Percentiles rank a stretch among this genome's conserved stretches.
Conservation (phyloP, 2,797 vertebrate genomes). For the Podargus strigoides region DNA sequence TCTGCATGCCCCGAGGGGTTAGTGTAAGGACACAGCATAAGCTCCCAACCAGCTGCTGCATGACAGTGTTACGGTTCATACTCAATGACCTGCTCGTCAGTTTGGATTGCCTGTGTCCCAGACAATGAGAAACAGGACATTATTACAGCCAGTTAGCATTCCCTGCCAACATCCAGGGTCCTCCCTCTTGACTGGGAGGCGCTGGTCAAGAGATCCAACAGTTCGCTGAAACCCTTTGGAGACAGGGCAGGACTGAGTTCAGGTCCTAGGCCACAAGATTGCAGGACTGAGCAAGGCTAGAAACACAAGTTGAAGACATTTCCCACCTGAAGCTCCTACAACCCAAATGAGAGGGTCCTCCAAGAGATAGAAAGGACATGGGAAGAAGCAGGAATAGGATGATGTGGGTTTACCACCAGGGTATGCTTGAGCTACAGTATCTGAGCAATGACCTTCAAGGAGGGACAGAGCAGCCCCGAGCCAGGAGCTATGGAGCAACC, state of each 20-base stretch:
- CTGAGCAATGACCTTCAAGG: not conserved
- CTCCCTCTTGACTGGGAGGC: not conserved
- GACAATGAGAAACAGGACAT: not conserved
- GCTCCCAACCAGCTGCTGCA: not conserved
- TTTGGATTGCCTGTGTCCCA: not conserved
- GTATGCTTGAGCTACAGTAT: not conserved
- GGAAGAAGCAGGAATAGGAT: not conserved
- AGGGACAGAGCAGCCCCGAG: not conserved
- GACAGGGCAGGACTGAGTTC: not conserved
- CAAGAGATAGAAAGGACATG: not conserved
- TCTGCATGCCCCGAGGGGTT: not conserved
- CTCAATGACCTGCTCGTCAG: not conserved
- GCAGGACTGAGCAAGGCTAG: not conserved
- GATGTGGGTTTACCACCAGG: not conserved
- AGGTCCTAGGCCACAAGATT: not conserved
- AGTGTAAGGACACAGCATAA: not conserved
- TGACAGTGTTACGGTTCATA: not conserved
- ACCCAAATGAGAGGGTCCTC: not conserved
- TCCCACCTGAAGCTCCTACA: not conserved
- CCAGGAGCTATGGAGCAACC: conserved; percentile 11
- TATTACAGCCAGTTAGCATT: not conserved
- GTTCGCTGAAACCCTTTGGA: not conserved
- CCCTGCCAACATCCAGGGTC: not conserved
- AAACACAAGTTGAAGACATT: not conserved
- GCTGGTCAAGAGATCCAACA: not conserved